These are phyloP conservation scores for Pocillopora verrucosa DNA, from an alignment of 64 coral and sea anemone species.

Conservation along the genomic window DNA sequence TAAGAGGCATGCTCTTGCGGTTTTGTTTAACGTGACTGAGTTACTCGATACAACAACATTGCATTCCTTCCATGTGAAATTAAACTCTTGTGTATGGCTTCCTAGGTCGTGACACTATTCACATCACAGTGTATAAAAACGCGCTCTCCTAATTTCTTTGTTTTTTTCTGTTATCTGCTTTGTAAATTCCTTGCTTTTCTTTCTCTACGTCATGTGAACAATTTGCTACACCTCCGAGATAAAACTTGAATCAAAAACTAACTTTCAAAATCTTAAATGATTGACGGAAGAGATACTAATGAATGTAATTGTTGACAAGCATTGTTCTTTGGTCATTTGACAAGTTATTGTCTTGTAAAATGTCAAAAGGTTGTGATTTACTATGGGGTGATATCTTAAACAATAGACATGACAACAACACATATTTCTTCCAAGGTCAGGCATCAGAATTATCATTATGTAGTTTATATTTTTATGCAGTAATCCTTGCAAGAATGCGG, in stretches of 20 bases:
- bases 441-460: not conserved
- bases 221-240: not conserved
- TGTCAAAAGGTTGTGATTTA: slow-evolving; percentile 25
- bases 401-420: not conserved
- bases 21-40: slow-evolving; percentile 61
- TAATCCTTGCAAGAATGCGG: not conserved
- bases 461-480: not conserved
- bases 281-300: slow-evolving; percentile 20
- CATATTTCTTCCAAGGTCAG: slow-evolving; percentile 2
- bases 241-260: not conserved
- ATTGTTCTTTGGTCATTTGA: slow-evolving; percentile 40
- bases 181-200: not conserved
- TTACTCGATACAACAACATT: slow-evolving; percentile 18
- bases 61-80: slow-evolving; percentile 17
- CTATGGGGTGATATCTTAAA: slow-evolving; percentile 11
- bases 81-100: not conserved
- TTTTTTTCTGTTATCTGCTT: not conserved
- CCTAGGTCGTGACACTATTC: slow-evolving; percentile 16
- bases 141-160: not conserved
- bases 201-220: not conserved
- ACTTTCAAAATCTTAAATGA: slow-evolving; percentile 12
- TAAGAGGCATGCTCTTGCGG: slow-evolving; percentile 10
- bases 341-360: slow-evolving; percentile 52
- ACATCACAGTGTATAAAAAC: not conserved
- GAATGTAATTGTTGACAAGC: slow-evolving; percentile 37